Percentiles rank a stretch among this genome's conserved stretches.
Evolutionary conservation across 2,888 invertebrate species (phyloP).

Genomic region (Drosophila meridionalis): DNA sequence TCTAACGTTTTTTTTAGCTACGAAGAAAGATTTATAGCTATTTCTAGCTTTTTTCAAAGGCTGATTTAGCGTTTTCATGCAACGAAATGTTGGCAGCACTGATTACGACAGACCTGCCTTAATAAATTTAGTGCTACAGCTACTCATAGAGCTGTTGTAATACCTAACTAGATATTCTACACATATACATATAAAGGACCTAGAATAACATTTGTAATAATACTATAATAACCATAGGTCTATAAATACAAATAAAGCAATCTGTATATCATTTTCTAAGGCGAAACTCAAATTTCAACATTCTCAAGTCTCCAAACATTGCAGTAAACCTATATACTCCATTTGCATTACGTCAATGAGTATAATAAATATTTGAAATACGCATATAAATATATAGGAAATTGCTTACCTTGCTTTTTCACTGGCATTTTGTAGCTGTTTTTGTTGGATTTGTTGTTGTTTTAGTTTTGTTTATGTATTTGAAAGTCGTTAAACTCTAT

Average conservation of each 20-base stretch:
- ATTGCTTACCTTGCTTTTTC: slow-evolving; percentile 73
- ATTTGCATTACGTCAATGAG: neutral
- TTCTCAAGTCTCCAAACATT: too few relatives aligned
- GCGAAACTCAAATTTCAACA: neutral
- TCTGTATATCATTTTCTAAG: too few relatives aligned
- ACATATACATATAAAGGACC: too few relatives aligned
- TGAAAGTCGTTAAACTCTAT: slow-evolving; percentile 53
- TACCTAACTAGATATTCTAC: too few relatives aligned
- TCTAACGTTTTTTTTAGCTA: too few relatives aligned
- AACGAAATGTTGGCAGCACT: too few relatives aligned
- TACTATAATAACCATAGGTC: too few relatives aligned
- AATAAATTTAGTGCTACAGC: neutral
- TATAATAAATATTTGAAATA: neutral
- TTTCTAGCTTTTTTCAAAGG: too few relatives aligned
- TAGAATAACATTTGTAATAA: neutral
- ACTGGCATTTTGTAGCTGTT: slow-evolving; percentile 69
- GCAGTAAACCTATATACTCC: neutral
- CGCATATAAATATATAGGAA: slow-evolving; percentile 4
- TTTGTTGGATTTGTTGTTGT: slow-evolving; percentile 17
- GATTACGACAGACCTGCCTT: too few relatives aligned
- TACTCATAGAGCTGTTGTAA: neutral
- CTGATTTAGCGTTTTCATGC: too few relatives aligned
- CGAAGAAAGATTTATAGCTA: too few relatives aligned
- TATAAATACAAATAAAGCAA: too few relatives aligned
- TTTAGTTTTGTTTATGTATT: slow-evolving; percentile 44